A percentile compares a stretch with the other conserved stretches of the same genome.
Conservation (phyloP, 2,888 invertebrate species). For the Pinctada fucata region DNA sequence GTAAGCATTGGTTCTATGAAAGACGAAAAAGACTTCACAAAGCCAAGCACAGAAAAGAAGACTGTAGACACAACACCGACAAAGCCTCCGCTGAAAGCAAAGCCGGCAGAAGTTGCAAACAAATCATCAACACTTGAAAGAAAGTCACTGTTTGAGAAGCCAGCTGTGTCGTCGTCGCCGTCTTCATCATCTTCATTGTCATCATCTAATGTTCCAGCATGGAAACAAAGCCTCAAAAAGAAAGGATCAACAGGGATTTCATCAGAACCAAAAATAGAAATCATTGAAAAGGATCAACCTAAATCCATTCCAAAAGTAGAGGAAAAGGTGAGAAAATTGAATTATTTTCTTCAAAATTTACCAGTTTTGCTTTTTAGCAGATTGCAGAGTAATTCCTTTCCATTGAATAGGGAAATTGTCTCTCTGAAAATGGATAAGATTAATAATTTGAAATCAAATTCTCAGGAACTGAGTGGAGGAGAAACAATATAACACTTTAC, state of each 20-base stretch:
- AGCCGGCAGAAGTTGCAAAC: constrained; percentile 12
- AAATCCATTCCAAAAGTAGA: constrained; percentile 41
- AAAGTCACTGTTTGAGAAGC: constrained; percentile 17
- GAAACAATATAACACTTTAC: too few relatives aligned
- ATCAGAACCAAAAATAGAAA: constrained; percentile 65
- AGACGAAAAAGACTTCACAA: constrained; percentile 25
- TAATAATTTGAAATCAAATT: too few relatives aligned
- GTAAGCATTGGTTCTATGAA: constrained; percentile 12
- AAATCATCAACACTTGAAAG: constrained; percentile 23
- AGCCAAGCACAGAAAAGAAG: constrained; percentile 28
- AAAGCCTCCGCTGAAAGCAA: constrained; percentile 21
- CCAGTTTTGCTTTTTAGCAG: background rate
- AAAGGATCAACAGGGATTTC: constrained; percentile 14
- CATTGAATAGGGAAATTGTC: too few relatives aligned
- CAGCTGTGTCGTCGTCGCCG: background rate
- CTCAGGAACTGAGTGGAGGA: too few relatives aligned
- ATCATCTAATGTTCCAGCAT: constrained; percentile 46
- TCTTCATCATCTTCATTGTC: background rate
- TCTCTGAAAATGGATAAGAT: too few relatives aligned
- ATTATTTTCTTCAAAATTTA: background rate
- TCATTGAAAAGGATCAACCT: constrained; percentile 62
- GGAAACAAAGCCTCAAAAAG: constrained; percentile 45
- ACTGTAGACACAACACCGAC: constrained; percentile 26
- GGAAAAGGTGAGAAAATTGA: constrained; percentile 44
- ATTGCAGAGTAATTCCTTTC: background rate